phyloP scores from a whole-genome alignment of 2,113 vertebrate genomes.

The Tapirus terrestris region DNA sequence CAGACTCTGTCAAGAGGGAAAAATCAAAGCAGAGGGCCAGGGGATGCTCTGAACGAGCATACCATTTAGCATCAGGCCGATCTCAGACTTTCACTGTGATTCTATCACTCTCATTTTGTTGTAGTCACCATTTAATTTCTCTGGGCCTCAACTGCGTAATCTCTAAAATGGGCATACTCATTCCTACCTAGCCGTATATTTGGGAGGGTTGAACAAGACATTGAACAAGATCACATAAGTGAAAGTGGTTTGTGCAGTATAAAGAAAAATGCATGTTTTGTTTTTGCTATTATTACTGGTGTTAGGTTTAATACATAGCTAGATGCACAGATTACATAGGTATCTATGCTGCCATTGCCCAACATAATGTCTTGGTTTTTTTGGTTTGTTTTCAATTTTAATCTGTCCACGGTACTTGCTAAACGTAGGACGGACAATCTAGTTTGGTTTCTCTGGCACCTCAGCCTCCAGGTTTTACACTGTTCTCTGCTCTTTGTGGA shows the following conservation, averaged over 20 bases:
- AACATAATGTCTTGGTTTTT: background rate
- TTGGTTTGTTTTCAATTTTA: background rate
- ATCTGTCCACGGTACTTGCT: background rate
- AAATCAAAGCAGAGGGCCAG: background rate
- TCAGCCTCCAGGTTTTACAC: background rate
- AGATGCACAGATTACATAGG: background rate
- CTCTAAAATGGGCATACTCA: background rate
- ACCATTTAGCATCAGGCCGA: background rate
- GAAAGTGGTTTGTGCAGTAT: background rate
- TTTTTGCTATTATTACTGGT: background rate
- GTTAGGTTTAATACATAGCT: background rate
- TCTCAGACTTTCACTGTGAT: background rate
- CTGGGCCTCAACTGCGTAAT: background rate
- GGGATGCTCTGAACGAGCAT: rapidly evolving
- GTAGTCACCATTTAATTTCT: background rate
- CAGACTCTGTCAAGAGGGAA: background rate
- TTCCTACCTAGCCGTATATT: background rate
- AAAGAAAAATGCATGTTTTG: background rate
- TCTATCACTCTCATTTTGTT: background rate
- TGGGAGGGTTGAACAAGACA: background rate
- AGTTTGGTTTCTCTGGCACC: background rate
- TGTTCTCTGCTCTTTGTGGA: background rate
- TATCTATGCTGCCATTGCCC: background rate
- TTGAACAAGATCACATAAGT: background rate
- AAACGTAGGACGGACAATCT: background rate